Conservation (phyloP, 2,888 invertebrate species). For the Leuctra nigra region DNA sequence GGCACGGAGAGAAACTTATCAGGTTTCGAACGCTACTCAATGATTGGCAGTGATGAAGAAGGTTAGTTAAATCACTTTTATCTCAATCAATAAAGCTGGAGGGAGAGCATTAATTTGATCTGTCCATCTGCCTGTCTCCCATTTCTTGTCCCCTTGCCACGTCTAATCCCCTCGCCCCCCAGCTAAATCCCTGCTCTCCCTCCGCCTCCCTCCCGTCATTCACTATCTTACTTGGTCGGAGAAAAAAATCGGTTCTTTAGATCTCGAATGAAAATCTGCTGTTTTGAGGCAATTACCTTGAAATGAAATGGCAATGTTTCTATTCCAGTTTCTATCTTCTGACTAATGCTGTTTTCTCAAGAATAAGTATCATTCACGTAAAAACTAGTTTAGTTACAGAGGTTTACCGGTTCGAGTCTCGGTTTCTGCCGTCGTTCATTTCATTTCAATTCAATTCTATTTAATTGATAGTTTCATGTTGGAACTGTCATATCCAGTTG, state of each 20-base stretch:
- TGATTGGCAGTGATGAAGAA: conserved; percentile 95
- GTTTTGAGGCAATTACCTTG: not conserved
- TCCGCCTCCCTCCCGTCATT: conserved; percentile 4
- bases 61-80: conserved; percentile 48
- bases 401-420: not conserved
- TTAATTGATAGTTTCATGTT: conserved; percentile 6
- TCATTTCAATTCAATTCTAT: not conserved
- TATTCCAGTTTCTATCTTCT: conserved; percentile 1
- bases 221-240: not conserved
- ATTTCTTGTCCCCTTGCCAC: conserved; percentile 12
- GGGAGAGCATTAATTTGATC: conserved; percentile 14
- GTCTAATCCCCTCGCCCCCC: not conserved
- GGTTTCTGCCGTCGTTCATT: not conserved
- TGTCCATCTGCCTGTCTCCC: conserved; percentile 11
- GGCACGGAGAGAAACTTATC: conserved; percentile 85
- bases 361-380: not conserved
- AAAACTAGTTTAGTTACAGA: conserved; percentile 1
- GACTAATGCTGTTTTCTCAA: not conserved
- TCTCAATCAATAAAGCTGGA: conserved; percentile 12
- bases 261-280: not conserved
- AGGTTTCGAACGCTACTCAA: conserved; percentile 88
- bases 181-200: not conserved
- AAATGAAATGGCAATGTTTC: conserved; percentile 4
- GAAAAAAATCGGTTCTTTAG: conserved; percentile 5
- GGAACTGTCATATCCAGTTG: not conserved